Evolutionary conservation across 2,113 vertebrate species (phyloP).

Genomic region (Pachyramphus minor): DNA sequence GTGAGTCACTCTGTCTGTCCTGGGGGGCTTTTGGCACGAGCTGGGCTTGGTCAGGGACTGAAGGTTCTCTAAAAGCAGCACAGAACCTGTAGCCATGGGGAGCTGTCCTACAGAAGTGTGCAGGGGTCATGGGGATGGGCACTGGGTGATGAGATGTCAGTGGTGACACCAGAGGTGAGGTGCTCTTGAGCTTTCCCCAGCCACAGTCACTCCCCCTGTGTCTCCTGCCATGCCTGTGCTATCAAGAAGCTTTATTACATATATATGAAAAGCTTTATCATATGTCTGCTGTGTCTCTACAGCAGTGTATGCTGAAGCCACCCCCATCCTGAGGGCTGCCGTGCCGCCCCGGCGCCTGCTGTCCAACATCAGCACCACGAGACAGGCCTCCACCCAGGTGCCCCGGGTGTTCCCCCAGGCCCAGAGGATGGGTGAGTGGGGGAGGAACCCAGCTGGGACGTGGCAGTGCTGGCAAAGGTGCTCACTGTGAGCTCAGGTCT

Average conservation of each 20-base stretch:
- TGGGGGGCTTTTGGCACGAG: accelerated
- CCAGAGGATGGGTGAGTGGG: constrained; percentile 85
- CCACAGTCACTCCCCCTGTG: accelerated
- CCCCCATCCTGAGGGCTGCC: constrained; percentile 64
- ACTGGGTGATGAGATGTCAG: accelerated
- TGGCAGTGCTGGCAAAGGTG: accelerated
- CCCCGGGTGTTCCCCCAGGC: constrained; percentile 73
- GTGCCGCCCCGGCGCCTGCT: constrained; percentile 67
- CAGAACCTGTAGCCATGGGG: accelerated
- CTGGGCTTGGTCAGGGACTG: background rate
- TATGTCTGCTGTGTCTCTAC: background rate
- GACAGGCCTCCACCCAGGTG: constrained; percentile 87
- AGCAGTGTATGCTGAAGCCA: constrained; percentile 59
- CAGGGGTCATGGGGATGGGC: background rate
- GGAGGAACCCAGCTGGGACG: background rate
- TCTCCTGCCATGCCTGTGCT: background rate
- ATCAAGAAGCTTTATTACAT: background rate
- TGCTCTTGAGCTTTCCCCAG: background rate
- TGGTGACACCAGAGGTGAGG: background rate
- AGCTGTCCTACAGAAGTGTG: background rate
- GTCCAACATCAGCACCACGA: constrained; percentile 78
- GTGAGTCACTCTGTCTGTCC: constrained; percentile 66
- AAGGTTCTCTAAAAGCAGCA: background rate
- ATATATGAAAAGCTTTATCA: too few relatives aligned
- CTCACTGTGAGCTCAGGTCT: background rate